Evolutionary conservation across 2,888 invertebrate species (phyloP).

Genomic region (Eretmocerus hayati): DNA sequence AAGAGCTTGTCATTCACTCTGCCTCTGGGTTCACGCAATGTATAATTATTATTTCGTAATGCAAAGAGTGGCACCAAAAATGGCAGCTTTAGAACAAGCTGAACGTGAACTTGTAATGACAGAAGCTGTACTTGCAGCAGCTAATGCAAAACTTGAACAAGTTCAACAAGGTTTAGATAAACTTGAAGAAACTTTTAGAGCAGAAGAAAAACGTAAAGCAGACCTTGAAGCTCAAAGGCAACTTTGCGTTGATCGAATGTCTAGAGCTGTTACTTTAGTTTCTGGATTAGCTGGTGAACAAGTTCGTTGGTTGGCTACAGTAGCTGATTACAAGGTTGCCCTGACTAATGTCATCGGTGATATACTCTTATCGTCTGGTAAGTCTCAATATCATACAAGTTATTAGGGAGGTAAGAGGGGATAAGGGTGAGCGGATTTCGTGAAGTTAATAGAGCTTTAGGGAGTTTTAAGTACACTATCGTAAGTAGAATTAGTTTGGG

Average conservation of each 20-base stretch:
- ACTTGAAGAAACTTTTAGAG: conserved; percentile 51
- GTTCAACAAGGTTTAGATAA: conserved; percentile 70
- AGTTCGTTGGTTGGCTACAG: conserved; percentile 66
- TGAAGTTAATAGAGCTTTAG: too few species aligned
- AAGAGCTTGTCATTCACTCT: conserved; percentile 73
- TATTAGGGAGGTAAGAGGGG: too few species aligned
- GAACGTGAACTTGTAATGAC: conserved; percentile 60
- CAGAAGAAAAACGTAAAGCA: conserved; percentile 57
- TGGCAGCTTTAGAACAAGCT: conserved; percentile 70
- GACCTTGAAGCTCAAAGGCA: conserved; percentile 70
- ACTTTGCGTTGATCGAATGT: conserved; percentile 70
- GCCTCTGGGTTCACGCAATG: conserved; percentile 90
- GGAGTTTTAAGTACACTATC: too few species aligned
- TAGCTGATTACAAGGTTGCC: conserved; percentile 53
- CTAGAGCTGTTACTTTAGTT: conserved; percentile 64
- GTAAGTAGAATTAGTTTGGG: too few species aligned
- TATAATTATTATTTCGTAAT: conserved; percentile 88
- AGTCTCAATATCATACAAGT: not conserved
- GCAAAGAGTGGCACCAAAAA: conserved; percentile 78
- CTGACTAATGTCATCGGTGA: conserved; percentile 63
- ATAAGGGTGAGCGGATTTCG: too few species aligned
- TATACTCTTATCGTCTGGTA: conserved; percentile 60
- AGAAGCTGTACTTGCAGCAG: conserved; percentile 60
- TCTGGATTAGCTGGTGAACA: conserved; percentile 63
- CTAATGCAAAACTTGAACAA: conserved; percentile 71